Base-by-base conservation (phyloP, 2,797 vertebrate genomes). In the Tympanoctomys barrerae region DNA sequence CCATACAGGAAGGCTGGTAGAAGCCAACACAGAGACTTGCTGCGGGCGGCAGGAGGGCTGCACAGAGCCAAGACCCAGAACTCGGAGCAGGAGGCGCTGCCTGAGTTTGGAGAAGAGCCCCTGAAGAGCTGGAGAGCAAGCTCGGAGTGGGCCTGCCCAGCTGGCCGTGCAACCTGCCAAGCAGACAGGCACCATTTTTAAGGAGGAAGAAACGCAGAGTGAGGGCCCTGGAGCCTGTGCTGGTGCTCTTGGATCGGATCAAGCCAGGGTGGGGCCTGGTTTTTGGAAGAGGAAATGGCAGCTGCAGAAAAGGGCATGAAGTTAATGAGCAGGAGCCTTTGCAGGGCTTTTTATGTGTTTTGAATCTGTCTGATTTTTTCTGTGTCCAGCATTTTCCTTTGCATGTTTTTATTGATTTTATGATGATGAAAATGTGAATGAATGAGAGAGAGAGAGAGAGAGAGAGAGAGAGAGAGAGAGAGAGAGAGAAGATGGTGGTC, bases 391-490 rank as follows among this genome's bases (percentile, higher is more conserved):
- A 39, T 78, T 91, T 90, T 73, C 46, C 46, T 94, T 94, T 36
- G 14, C 28, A 6, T n/a, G n/a, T 70, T 61, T 89, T 85, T 62
- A 87, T 80, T 73, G 26, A 87, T 88, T 86, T 89, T 75, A 14
- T 78, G 36, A 57, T 42, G 68, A 66, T 84, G 31, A 82, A 95
- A 86, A 62, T 39, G 71, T 70, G 64, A 59, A 77, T 77, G 42
- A 46, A 5, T 4, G 5, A 42, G 42, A 42, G 42, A 42, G 42
- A 42, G 42, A 42, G 42, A 42, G 5, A 42, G 42, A 42, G 42
- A 42, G 42, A 42, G 42, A 42, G 42, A 42, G 5, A 42, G 42
- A 42, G 73, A 39, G 42, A 42, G 5, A 42, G 42, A 42, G 73
- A 39, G 39, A 42, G 5, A 42, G 39, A 42, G 73, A 39, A 82